Conservation (phyloP, 2,888 invertebrate genomes). For the Tetranychus truncatus region DNA sequence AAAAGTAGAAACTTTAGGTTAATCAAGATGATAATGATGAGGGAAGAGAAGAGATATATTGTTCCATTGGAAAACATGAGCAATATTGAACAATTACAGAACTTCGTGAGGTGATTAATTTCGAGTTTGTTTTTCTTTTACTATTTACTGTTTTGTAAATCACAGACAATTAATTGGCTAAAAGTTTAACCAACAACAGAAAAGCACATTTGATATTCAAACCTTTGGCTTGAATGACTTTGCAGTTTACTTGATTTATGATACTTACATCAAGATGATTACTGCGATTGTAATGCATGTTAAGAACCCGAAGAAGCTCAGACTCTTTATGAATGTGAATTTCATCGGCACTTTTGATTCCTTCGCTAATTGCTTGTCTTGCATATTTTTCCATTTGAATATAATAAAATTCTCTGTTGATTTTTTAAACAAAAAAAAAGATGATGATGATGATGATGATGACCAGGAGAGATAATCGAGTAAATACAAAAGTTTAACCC, state of each 20-base stretch:
- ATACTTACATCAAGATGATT: slow-evolving; percentile 72
- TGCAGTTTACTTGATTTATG: not conserved
- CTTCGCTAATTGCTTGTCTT: slow-evolving; percentile 89
- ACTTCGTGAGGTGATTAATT: not conserved
- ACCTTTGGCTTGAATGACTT: not conserved
- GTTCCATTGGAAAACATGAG: too few species aligned
- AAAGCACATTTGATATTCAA: too few species aligned
- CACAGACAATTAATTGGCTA: too few species aligned
- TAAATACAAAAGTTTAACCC: slow-evolving; percentile 6
- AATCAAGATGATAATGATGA: not conserved
- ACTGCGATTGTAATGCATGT: slow-evolving; percentile 96
- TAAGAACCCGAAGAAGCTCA: slow-evolving; percentile 90
- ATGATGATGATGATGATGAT: slow-evolving; percentile 17
- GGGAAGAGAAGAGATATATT: too few species aligned
- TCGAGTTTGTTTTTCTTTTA: not conserved
- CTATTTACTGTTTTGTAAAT: not conserved
- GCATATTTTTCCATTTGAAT: slow-evolving; percentile 99
- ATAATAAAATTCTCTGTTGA: slow-evolving; percentile 95
- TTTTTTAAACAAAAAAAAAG: slow-evolving; percentile 26
- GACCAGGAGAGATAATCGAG: slow-evolving; percentile 9
- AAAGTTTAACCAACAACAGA: too few species aligned
- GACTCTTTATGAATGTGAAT: slow-evolving; percentile 83
- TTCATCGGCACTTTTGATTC: slow-evolving; percentile 76
- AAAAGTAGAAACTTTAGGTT: not conserved
- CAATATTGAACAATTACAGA: not conserved